Conservation (phyloP, 1,140 invertebrate genomes). For the Trigoniulus corallinus region DNA sequence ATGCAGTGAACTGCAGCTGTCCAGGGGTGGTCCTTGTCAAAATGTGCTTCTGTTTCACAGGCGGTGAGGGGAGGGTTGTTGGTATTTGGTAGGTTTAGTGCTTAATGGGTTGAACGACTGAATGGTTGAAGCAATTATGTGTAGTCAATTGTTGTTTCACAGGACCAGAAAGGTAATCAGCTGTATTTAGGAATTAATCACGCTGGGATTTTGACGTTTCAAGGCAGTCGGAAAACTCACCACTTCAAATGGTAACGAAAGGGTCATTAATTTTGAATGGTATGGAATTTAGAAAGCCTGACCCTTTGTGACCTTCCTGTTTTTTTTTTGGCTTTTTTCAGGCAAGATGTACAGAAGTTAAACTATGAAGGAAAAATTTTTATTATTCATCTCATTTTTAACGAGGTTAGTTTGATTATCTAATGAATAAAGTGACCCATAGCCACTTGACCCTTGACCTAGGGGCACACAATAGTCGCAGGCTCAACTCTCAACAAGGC, state of each 20-base stretch:
- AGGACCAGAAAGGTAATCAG: constrained; percentile 78
- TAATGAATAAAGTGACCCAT: too few species aligned
- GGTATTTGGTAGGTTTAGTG: too few species aligned
- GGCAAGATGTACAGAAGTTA: constrained; percentile 76
- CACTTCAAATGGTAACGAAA: constrained; percentile 70
- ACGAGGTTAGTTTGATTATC: constrained; percentile 35
- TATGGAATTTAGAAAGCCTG: not conserved
- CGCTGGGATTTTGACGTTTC: constrained; percentile 83
- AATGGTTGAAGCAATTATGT: too few species aligned
- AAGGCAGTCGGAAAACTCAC: constrained; percentile 77
- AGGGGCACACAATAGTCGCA: too few species aligned
- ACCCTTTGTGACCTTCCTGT: too few species aligned
- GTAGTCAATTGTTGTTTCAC: constrained; percentile 16
- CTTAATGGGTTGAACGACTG: too few species aligned
- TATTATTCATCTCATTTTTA: constrained; percentile 69
- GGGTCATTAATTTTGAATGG: not conserved
- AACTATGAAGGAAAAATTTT: constrained; percentile 98
- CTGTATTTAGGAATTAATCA: constrained; percentile 90
- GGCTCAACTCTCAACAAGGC: too few species aligned
- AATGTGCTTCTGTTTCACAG: too few species aligned
- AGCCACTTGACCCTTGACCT: too few species aligned
- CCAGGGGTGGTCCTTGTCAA: too few species aligned
- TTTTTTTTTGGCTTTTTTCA: constrained; percentile 15
- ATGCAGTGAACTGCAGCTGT: too few species aligned
- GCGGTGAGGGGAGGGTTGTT: too few species aligned